Evolutionary conservation across 2,113 vertebrate genomes (phyloP), one percentile per base, ranked within the genome.

Genomic region (Cariama cristata): DNA sequence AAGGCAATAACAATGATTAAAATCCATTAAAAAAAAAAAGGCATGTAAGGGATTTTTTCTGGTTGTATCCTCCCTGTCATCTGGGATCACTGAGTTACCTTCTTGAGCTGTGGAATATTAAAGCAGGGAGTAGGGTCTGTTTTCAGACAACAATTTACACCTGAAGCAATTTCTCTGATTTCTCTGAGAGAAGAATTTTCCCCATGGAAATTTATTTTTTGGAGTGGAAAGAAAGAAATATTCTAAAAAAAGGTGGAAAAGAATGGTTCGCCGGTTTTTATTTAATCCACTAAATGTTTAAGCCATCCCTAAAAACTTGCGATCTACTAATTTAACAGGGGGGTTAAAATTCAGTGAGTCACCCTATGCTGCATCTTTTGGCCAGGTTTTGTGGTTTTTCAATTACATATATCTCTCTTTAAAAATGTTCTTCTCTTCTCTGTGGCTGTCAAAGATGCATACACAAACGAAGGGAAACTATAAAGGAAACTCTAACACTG

Each of bases 361-460:
- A 21, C 30, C 6, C 38, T 52, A 24, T 0, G 1, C 45, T 40
- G 67, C 88, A 88, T 87, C 73, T 93, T 93, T 87, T 60, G 79
- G 74, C 86, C 86, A 94, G 80, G 74, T 94, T 97, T 96, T 80
- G 69, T 97, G 72, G 81, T 91, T 83, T 95, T 83, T 63, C n/a
- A 77, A 26, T 91, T 81, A 45, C 63, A 47, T 52, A n/a, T 55
- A 47, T 50, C 33, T 87, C 5, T 71, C 84, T 90, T 86, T 64
- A 58, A 89, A 94, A 82, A 71, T 45, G 23, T 45, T 79, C 45
- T 64, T 35, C 32, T 85, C 15, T 80, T 80, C 68, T 74, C 42
- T 79, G 50, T 74, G 90, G 20, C 66, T 89, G 45, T 47, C 47
- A 38, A 81, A 82, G 47, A 83, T 32, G 35, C 44, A 52, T 4